Base-by-base conservation (phyloP, 2,113 vertebrate species). In the Sinocyclocheilus grahami region DNA sequence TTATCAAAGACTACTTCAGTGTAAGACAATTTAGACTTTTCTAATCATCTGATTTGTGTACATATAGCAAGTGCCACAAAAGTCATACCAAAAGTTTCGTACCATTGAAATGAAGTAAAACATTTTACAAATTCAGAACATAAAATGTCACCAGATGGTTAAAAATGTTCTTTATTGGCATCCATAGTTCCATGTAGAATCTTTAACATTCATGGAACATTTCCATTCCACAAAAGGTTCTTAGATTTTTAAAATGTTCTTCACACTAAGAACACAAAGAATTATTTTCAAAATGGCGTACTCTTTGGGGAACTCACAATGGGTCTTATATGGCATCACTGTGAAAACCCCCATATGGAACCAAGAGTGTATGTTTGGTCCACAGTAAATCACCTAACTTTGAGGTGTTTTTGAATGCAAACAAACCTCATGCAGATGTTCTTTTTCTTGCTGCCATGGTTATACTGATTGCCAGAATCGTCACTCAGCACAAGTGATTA, bases 401-500 rank as follows among this genome's bases (percentile, higher is more conserved):
- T 55, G 11, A 39, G 1, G 1, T 60, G 12, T n/a, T 74, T 83
- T 58, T 55, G 9, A 63, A 58, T 63, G 0, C 3, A 42, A 78
- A 11, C 42, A 10, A 14, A 58, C 5, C 3, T 53, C 33, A 69
- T 65, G 46, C 60, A 33, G 11, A 11, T 62, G 53, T 48, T 63
- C 39, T n/a, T 16, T 30, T 14, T 27, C 33, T 33, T 33, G 24
- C 24, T 5, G 5, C 22, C 46, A n/a, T 30, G 20, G 24, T 18
- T 58, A 69, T 42, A 24, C 10, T 60, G 37, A 62, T 80, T 27
- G 12, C 62, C n/a, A 74, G 16, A 33, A 60, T 30, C 22, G 30
- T 42, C 84, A 37, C 60, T 37, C 20, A 85, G 22, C 67, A 83
- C 69, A 74, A n/a, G 20, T 78, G 30, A 33, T 85, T 69, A 62